These are phyloP conservation scores for Exaiptasia diaphana DNA, from an alignment of 64 coral and sea anemone species.

Conservation along the genomic window DNA sequence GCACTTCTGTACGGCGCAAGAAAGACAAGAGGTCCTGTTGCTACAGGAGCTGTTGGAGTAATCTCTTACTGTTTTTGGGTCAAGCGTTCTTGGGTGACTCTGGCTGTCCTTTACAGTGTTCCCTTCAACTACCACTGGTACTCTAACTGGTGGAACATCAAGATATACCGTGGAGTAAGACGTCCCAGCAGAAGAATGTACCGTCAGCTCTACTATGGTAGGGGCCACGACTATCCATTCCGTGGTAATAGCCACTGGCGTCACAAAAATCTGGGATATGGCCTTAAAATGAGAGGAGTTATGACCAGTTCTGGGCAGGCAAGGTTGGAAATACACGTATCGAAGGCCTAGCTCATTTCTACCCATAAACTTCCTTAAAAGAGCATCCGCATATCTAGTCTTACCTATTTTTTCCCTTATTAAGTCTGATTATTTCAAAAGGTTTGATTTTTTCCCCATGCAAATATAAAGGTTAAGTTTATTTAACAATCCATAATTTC, in stretches of 20 bases:
- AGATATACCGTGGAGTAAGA: neutral
- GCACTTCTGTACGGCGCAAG: neutral
- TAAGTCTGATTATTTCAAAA: too few species aligned
- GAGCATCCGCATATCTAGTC: too few species aligned
- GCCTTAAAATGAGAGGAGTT: neutral
- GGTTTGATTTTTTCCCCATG: too few species aligned
- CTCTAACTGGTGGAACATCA: constrained; percentile 31
- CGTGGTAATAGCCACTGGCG: neutral
- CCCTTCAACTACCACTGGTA: constrained; percentile 47
- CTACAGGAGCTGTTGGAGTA: constrained; percentile 5
- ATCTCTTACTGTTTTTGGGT: constrained; percentile 4
- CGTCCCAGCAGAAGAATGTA: neutral
- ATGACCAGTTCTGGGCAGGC: constrained; percentile 29
- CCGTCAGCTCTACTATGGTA: constrained; percentile 7
- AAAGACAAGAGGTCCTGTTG: neutral
- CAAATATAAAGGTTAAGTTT: too few species aligned
- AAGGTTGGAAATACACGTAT: constrained; percentile 4
- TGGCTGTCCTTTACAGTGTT: constrained; percentile 35
- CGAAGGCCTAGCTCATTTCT: too few species aligned
- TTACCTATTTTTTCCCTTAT: too few species aligned
- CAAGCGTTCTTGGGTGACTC: neutral
- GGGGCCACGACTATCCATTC: neutral
- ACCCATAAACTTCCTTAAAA: too few species aligned
- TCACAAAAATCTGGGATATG: neutral
- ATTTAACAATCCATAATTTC: too few species aligned